Evolutionary conservation across 1,140 invertebrate genomes (phyloP).

Genomic region (Polypedilum pembai): DNA sequence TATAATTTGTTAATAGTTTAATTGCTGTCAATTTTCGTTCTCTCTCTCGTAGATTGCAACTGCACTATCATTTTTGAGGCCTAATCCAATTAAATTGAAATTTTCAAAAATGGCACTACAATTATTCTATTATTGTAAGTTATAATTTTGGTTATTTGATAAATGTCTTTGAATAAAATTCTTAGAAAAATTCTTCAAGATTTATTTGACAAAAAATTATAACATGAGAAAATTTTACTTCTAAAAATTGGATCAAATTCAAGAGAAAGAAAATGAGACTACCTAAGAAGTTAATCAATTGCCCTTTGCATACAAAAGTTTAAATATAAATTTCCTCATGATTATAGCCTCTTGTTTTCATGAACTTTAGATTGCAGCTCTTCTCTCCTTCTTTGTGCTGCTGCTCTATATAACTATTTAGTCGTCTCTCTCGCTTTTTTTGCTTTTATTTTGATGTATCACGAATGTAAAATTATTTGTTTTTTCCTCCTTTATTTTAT

Average conservation of each 20-base stretch:
- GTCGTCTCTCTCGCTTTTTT: not conserved
- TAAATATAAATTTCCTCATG: not conserved
- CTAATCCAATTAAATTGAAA: not conserved
- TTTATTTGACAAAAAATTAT: too few relatives aligned
- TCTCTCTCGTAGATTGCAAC: not conserved
- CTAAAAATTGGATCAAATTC: not conserved
- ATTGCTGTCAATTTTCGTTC: constrained; percentile 9
- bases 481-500: not conserved
- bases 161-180: too few relatives aligned
- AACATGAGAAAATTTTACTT: not conserved
- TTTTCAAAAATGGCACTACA: constrained; percentile 8
- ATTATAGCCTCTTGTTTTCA: constrained; percentile 15
- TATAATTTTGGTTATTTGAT: not conserved
- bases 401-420: not conserved
- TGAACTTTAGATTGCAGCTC: constrained; percentile 2
- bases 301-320: not conserved
- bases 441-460: not conserved
- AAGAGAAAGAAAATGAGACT: not conserved
- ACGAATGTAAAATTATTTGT: constrained; percentile 25
- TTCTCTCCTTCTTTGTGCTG: not conserved
- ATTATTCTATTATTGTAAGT: not conserved
- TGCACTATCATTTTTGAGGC: not conserved
- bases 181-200: too few relatives aligned
- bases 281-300: constrained; percentile 28
- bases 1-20: constrained; percentile 25